Evolutionary conservation across 2,113 vertebrate species (phyloP), one percentile per base, ranked within the genome.

Genomic region (Hydrolagus affinis): DNA sequence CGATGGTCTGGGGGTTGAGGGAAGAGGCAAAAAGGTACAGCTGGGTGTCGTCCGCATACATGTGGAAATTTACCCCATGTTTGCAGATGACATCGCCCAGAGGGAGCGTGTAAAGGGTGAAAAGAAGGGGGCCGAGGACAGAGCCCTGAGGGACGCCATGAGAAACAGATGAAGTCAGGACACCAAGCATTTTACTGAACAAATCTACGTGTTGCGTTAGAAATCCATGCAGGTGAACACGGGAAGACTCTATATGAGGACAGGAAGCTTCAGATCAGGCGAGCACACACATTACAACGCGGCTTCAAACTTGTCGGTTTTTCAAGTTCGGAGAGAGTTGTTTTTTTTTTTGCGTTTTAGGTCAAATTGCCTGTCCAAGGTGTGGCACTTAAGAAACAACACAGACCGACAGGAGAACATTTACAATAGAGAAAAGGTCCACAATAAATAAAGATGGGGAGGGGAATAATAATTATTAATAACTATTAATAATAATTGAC

Each of bases 331-430:
- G 44, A 6, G 44, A 10, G 17, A 66, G 17, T 30, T n/a, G n/a
- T n/a, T n/a, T n/a, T n/a, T n/a, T n/a, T 68, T 83, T 32, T 66
- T 21, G 25, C 15, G 19, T 66, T 30, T 28, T 66, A 11, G 62
- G 28, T 44, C 1, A 32, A 8, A 30, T 83, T 83, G 3, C 11
- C 30, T 32, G 25, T 83, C 21, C 32, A 17, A 66, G 25, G 28
- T 83, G 66, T 83, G 78, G 78, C 78, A 83, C 60, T 83, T 62
- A 83, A 17, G 10, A 66, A 83, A n/a, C 11, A 30, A 30, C 14
- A 68, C 44, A 6, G 44, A 44, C 19, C 66, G 66, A 28, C 25
- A 83, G 17, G 14, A 21, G 64, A 28, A 83, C 14, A 66, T 66
- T 83, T 64, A 60, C 66, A 28, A 66, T 44, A 9, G 8, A 66